Evolutionary conservation across 2,888 invertebrate genomes (phyloP).

Genomic region (Catocala sponsa): DNA sequence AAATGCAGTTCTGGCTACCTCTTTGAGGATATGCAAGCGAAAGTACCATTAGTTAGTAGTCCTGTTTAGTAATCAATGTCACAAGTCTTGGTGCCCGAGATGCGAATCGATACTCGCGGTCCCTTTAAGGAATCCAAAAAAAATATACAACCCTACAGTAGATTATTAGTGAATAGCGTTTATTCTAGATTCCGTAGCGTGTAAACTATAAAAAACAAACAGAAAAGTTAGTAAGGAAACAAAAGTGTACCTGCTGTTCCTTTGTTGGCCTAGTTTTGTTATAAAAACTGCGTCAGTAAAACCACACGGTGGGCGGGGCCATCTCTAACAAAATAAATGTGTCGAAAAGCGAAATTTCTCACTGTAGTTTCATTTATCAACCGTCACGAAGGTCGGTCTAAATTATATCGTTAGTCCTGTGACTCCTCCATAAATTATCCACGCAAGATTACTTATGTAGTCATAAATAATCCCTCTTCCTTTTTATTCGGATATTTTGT

Average conservation of each 20-base stretch:
- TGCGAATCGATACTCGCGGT: no score
- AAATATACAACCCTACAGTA: no score
- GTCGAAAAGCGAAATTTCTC: conserved; percentile 39
- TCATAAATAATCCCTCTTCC: conserved; percentile 23
- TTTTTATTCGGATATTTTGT: conserved; percentile 18
- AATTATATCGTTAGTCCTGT: conserved; percentile 48
- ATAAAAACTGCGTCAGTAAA: conserved; percentile 22
- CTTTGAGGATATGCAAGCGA: no score
- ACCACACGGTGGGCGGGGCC: conserved; percentile 15
- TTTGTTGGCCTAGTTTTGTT: conserved; percentile 24
- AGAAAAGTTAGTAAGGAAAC: neutral
- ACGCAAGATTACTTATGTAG: conserved; percentile 33
- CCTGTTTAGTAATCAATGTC: no score
- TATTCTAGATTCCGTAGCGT: neutral
- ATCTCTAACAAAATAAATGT: conserved; percentile 43
- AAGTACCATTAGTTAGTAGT: no score
- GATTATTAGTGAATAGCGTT: neutral
- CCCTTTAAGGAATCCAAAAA: no score
- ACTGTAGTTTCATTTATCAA: conserved; percentile 51
- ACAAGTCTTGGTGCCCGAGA: no score
- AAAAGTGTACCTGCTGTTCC: conserved; percentile 4
- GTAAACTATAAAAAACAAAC: neutral
- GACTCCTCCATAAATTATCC: conserved; percentile 43
- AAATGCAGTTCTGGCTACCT: no score
- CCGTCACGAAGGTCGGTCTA: conserved; percentile 34